These are phyloP conservation scores for Scaptomyza reducta DNA, from an alignment of 2,888 invertebrate genomes.

Conservation along the genomic window DNA sequence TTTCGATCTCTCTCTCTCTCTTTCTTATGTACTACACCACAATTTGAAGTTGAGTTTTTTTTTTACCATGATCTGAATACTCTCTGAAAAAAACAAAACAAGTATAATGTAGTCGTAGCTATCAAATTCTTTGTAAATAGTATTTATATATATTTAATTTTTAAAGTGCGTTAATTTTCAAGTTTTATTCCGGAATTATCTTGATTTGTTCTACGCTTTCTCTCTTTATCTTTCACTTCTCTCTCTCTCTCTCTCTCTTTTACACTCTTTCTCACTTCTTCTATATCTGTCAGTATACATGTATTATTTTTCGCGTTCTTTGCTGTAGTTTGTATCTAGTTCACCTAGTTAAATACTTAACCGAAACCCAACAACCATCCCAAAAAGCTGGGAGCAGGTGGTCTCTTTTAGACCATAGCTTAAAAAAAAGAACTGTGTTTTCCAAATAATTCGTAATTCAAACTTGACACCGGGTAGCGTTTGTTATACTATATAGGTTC, in stretches of 20 bases:
- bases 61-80: conserved; percentile 50
- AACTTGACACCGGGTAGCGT: conserved; percentile 70
- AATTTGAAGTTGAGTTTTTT: conserved; percentile 55
- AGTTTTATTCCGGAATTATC: conserved; percentile 84
- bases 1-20: conserved; percentile 54
- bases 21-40: conserved; percentile 50
- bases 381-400: conserved; percentile 81
- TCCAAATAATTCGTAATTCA: conserved; percentile 9
- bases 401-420: conserved; percentile 65
- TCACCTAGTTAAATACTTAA: conserved; percentile 39
- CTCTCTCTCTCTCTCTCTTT: conserved; percentile 62
- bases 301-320: conserved; percentile 59
- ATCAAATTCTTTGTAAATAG: conserved; percentile 79
- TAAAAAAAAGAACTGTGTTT: conserved; percentile 22
- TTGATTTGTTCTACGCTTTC: conserved; percentile 50
- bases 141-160: conserved; percentile 66
- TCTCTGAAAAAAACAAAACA: conserved; percentile 23
- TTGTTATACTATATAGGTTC: conserved; percentile 43
- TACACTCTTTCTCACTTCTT: conserved; percentile 54
- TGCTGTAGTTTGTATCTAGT: conserved; percentile 54
- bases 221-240: conserved; percentile 42
- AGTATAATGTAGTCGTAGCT: conserved; percentile 47
- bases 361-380: conserved; percentile 52
- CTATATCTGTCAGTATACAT: conserved; percentile 42
- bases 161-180: conserved; percentile 76